A percentile compares a stretch with the other conserved stretches of the same genome.
Evolutionary conservation across 2,888 invertebrate species (phyloP).

Genomic region (Meiosimyza platycephala): DNA sequence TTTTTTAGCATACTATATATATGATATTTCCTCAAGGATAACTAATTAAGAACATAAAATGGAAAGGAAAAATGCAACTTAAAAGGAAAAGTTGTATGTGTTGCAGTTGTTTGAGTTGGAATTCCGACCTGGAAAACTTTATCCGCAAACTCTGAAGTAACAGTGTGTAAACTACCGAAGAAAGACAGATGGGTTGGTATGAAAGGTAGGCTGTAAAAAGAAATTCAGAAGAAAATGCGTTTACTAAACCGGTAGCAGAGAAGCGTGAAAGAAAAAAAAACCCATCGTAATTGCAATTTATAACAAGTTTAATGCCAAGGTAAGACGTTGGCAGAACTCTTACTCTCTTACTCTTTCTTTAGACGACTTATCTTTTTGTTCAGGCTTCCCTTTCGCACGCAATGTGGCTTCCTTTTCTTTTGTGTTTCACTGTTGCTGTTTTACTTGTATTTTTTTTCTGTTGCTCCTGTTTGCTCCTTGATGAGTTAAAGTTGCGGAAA

Average conservation of each 20-base stretch:
- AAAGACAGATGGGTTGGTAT: not conserved
- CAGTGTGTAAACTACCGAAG: not conserved
- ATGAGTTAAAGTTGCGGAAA: constrained; percentile 2
- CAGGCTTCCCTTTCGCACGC: not conserved
- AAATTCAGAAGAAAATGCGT: constrained; percentile 1
- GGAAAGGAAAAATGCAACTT: not conserved
- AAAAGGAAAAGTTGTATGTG: constrained; percentile 21
- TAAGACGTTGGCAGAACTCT: not conserved
- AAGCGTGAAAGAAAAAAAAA: not conserved
- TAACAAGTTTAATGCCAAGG: constrained; percentile 24
- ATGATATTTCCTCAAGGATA: constrained; percentile 12
- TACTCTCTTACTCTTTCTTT: not conserved
- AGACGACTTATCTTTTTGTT: not conserved
- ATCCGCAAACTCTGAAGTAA: not conserved
- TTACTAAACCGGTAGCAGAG: not conserved
- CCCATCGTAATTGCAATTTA: constrained; percentile 17
- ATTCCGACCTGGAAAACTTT: constrained; percentile 8
- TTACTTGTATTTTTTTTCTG: not conserved
- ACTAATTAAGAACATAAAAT: constrained; percentile 13
- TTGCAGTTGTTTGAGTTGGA: constrained; percentile 19
- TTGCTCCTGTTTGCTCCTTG: constrained; percentile 3
- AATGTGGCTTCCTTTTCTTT: not conserved
- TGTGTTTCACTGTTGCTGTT: not conserved
- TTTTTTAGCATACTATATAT: too few relatives aligned
- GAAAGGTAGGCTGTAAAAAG: not conserved